Base-by-base conservation (phyloP, 2,888 invertebrate genomes). In the Morpho helenor region DNA sequence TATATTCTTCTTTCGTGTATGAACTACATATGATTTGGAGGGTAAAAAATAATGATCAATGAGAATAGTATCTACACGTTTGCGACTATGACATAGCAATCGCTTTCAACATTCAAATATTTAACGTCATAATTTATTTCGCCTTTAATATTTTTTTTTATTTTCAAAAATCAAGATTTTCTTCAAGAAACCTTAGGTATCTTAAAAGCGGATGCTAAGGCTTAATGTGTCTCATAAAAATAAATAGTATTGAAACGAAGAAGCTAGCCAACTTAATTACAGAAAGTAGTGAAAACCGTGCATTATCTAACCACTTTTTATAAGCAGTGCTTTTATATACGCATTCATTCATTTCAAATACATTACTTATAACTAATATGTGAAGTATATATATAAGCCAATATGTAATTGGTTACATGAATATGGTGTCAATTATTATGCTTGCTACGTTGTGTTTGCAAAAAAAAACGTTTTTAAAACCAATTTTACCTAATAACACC, bases 291-390 rank as follows among this genome's bases (percentile, higher is more conserved):
- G 88, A 88, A 82, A 72, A 79, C 68, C 88, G 88, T 90, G 89
- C 89, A 84, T 69, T 72, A 67, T 76, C 77, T 80, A 80, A 79
- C 76, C 80, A 79, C 76, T 80, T 79, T 31, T 80, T 81, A 78
- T 75, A 89, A 87, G 89, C 89, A 84, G 88, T 89, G 89, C 88
- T 54, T 82, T 69, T 82, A 79, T 81, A 75, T 80, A 84, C 76
- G 79, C 80, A 51, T 52, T 56, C 52, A 75, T 71, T 60, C 52
- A 44, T 50, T 56, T 48, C 16, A 48, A 50, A 23, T 48, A 57
- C 43, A 47, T 56, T 49, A 54, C 44, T 72, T 75, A 68, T 70
- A 68, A 75, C 74, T 57, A 64, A 74, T 52, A 41, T 63, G 52
- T 62, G 59, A 60, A 42, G 54, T 55, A 52, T 22, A 60, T 43